phyloP scores from a whole-genome alignment of 2,888 invertebrate species.

The Chymomyza amoena region DNA sequence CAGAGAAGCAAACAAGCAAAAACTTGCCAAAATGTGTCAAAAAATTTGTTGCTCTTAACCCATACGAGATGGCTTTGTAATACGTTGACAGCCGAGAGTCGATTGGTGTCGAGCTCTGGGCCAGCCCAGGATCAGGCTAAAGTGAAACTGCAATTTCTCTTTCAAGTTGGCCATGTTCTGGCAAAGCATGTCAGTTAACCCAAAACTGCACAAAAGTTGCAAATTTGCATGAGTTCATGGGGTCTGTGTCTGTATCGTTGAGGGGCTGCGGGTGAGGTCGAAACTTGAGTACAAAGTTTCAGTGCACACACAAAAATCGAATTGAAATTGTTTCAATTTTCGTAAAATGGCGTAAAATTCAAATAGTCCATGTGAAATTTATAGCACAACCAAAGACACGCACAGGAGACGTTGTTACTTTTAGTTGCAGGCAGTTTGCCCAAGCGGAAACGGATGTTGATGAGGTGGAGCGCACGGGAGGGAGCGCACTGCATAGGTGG shows the following conservation, averaged over 20 bases:
- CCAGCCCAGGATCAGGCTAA: background rate
- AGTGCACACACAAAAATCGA: conserved; percentile 44
- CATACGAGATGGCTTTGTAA: conserved; percentile 10
- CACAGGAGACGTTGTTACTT: conserved; percentile 19
- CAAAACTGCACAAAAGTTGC: conserved; percentile 40
- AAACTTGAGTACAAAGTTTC: background rate
- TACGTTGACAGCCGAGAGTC: conserved; percentile 16
- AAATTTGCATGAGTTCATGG: conserved; percentile 27
- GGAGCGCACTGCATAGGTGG: background rate
- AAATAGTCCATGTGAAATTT: conserved; percentile 42
- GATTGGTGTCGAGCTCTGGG: background rate
- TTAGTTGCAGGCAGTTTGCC: conserved; percentile 1
- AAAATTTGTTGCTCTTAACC: background rate
- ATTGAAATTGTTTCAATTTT: conserved; percentile 69
- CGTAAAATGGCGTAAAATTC: conserved; percentile 52
- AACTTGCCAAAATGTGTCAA: background rate
- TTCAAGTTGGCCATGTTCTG: conserved; percentile 27
- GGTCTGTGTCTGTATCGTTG: background rate
- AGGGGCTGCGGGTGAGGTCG: background rate
- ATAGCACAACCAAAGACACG: conserved; percentile 21
- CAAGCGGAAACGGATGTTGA: conserved; percentile 47
- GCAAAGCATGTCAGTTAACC: conserved; percentile 22
- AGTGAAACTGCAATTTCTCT: conserved; percentile 44
- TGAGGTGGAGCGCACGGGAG: conserved; percentile 14
- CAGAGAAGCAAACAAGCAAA: background rate